phyloP scores from a whole-genome alignment of 2,888 invertebrate species.

The Tribolium freemani region DNA sequence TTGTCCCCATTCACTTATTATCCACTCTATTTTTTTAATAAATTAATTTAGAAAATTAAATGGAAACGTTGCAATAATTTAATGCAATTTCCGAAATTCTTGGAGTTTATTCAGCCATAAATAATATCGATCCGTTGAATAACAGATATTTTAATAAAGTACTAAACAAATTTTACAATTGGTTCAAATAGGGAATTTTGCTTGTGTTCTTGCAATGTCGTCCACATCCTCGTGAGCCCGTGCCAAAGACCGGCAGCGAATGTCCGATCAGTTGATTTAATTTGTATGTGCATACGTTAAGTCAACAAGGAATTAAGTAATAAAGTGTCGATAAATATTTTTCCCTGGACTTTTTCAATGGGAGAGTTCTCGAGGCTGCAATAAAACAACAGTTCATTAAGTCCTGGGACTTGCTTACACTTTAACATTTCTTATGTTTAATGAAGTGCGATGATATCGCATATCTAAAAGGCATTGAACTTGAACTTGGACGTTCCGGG shows the following conservation, averaged over 20 bases:
- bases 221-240: conserved; percentile 1
- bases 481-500: conserved; percentile 28
- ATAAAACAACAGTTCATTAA: conserved; percentile 14
- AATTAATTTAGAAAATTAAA: not conserved
- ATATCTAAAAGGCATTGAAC: conserved; percentile 22
- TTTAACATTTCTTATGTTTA: conserved; percentile 20
- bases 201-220: not conserved
- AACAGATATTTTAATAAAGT: not conserved
- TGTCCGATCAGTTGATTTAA: conserved; percentile 4
- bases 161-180: no score
- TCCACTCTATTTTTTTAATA: not conserved
- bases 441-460: conserved; percentile 26
- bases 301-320: not conserved
- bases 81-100: not conserved
- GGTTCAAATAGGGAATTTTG: no score
- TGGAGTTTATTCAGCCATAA: not conserved
- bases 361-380: not conserved
- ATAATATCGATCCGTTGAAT: not conserved
- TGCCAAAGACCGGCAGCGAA: conserved; percentile 20
- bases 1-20: not conserved
- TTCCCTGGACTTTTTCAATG: not conserved
- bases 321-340: not conserved
- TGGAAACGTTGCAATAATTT: not conserved
- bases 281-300: not conserved
- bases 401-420: conserved; percentile 7